phyloP scores from a whole-genome alignment of 2,888 invertebrate species.

The Hololepta plana region DNA sequence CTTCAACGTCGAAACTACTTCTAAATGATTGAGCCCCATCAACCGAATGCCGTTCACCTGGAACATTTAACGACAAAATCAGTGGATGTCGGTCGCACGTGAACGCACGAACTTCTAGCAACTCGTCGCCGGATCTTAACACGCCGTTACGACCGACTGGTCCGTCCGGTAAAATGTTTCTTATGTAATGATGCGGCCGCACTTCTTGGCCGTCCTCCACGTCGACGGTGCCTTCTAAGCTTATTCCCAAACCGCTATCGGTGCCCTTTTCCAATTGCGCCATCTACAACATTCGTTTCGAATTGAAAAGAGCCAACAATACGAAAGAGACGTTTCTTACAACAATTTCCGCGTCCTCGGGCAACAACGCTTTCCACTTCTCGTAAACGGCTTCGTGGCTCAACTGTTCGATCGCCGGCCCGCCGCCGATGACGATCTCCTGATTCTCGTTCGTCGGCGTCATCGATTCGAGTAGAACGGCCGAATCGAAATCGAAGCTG shows the following conservation, averaged over 20 bases:
- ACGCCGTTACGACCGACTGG: constrained; percentile 66
- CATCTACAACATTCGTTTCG: constrained; percentile 36
- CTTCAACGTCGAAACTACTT: constrained; percentile 73
- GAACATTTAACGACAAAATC: constrained; percentile 9
- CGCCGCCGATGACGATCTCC: constrained; percentile 43
- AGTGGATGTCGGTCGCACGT: constrained; percentile 4
- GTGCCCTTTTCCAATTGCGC: constrained; percentile 69
- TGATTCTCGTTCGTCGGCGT: constrained; percentile 39
- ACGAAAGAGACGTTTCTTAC: constrained; percentile 30
- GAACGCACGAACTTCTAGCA: constrained; percentile 45
- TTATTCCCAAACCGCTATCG: constrained; percentile 76
- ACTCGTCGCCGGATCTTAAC: constrained; percentile 72
- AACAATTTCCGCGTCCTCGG: constrained; percentile 55
- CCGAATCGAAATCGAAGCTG: constrained; percentile 31
- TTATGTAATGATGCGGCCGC: constrained; percentile 81
- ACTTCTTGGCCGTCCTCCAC: constrained; percentile 78
- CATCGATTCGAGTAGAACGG: constrained; percentile 25
- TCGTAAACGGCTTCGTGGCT: constrained; percentile 54
- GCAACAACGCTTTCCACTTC: constrained; percentile 57
- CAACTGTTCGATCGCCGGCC: constrained; percentile 24
- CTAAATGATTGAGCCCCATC: constrained; percentile 77
- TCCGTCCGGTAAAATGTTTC: constrained; percentile 73
- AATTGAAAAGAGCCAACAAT: not conserved
- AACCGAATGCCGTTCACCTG: constrained; percentile 76
- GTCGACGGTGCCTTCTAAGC: constrained; percentile 83